Evolutionary conservation across 2,888 invertebrate genomes (phyloP).

Genomic region (Endomychus coccineus): DNA sequence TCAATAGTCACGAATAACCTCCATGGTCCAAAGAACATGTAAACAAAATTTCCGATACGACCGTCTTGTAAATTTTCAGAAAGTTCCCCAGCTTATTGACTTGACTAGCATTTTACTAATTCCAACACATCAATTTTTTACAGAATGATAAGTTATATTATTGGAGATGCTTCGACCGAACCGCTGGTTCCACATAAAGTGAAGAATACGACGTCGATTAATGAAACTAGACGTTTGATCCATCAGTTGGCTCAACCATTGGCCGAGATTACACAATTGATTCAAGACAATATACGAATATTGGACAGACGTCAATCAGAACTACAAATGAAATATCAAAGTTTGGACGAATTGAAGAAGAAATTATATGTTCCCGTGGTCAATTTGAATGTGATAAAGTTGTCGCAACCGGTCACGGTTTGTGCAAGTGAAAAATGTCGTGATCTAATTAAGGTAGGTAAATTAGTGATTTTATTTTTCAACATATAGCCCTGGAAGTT

Average conservation of each 20-base stretch:
- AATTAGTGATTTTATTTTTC: too few relatives aligned
- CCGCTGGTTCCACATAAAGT: constrained; percentile 33
- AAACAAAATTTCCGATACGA: too few relatives aligned
- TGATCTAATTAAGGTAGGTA: constrained; percentile 24
- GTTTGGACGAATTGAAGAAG: constrained; percentile 28
- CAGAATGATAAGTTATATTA: constrained; percentile 32
- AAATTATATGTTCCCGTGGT: constrained; percentile 33
- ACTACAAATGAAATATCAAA: constrained; percentile 24
- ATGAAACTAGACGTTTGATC: constrained; percentile 36
- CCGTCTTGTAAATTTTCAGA: too few relatives aligned
- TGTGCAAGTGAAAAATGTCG: constrained; percentile 30
- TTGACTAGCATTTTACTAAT: too few relatives aligned
- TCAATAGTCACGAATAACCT: too few relatives aligned
- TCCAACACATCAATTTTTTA: constrained; percentile 17
- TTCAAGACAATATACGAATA: constrained; percentile 33
- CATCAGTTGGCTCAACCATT: constrained; percentile 35
- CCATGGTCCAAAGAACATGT: too few relatives aligned
- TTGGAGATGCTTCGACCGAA: constrained; percentile 22
- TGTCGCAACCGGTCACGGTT: constrained; percentile 34
- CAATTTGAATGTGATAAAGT: constrained; percentile 26
- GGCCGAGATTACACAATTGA: constrained; percentile 35
- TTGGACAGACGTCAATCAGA: constrained; percentile 28
- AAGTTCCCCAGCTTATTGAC: too few relatives aligned
- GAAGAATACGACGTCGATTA: constrained; percentile 33
- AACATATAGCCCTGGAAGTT: too few relatives aligned